These are phyloP conservation scores for Drosophila formosana DNA, from an alignment of 2,888 invertebrate genomes.

Conservation along the genomic window DNA sequence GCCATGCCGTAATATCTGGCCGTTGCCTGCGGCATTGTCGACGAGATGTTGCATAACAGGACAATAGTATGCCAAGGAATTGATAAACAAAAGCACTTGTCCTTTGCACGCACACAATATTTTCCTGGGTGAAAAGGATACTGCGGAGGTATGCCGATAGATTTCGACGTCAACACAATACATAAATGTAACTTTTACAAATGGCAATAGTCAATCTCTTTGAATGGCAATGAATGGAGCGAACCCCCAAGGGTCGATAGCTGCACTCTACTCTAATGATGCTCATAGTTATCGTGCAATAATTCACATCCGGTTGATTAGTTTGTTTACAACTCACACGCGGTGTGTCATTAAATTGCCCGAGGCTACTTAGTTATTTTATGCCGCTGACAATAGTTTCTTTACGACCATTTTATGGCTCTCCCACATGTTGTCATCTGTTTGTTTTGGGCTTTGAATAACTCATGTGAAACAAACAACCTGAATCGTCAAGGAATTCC, in stretches of 20 bases:
- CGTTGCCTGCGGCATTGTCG: not conserved
- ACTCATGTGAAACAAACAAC: slow-evolving; percentile 38
- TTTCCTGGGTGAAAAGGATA: not conserved
- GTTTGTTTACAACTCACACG: slow-evolving; percentile 27
- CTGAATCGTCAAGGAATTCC: slow-evolving; percentile 55
- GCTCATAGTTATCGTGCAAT: not conserved
- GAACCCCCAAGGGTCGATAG: not conserved
- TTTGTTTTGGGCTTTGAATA: slow-evolving; percentile 26
- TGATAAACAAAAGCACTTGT: slow-evolving; percentile 1
- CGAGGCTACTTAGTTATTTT: slow-evolving; percentile 35
- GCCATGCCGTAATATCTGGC: not conserved
- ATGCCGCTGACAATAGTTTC: slow-evolving; percentile 32
- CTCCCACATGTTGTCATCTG: slow-evolving; percentile 45
- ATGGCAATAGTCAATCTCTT: not conserved
- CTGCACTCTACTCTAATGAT: not conserved
- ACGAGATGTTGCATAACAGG: not conserved
- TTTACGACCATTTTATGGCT: slow-evolving; percentile 51
- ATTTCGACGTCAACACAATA: not conserved
- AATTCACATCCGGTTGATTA: slow-evolving; percentile 30
- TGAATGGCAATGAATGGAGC: not conserved
- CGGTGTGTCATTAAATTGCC: slow-evolving; percentile 27
- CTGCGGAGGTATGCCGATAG: not conserved
- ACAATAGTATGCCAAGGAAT: not conserved
- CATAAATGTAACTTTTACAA: not conserved
- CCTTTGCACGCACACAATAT: slow-evolving; percentile 5